Conservation (phyloP, 2,797 vertebrate species). For the Bovichtus diacanthus region DNA sequence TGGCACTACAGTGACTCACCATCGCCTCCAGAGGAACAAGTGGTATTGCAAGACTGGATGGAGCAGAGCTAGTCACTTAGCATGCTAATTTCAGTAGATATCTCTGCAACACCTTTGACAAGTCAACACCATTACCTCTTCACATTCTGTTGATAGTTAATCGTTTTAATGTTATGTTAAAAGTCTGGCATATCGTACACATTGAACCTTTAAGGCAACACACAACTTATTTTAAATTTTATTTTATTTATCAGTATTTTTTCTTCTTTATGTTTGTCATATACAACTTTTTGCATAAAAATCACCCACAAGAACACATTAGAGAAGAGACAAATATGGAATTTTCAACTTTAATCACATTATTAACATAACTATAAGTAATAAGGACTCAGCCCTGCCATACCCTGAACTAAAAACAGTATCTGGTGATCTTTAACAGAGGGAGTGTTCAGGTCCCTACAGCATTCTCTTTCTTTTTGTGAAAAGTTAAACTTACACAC, state of each 20-base stretch:
- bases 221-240: not conserved
- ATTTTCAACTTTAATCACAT: conserved; percentile 73
- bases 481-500: conserved; percentile 44
- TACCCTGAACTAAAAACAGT: conserved; percentile 49
- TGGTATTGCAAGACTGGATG: too few species aligned
- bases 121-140: too few species aligned
- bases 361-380: conserved; percentile 54
- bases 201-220: not conserved
- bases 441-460: conserved; percentile 40
- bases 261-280: not conserved
- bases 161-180: too few species aligned
- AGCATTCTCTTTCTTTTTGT: conserved; percentile 36
- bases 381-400: conserved; percentile 43
- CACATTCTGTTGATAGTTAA: too few species aligned
- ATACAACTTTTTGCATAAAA: not conserved
- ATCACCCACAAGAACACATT: conserved; percentile 17
- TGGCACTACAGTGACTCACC: too few species aligned
- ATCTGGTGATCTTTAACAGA: conserved; percentile 58
- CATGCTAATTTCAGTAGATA: too few species aligned
- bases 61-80: too few species aligned
- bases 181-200: too few species aligned
- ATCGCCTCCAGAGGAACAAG: too few species aligned
- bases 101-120: too few species aligned
- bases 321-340: conserved; percentile 11
- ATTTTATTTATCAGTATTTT: too few species aligned